Base-by-base conservation (phyloP, 2,888 invertebrate species). In the Tachystola acroxantha region DNA sequence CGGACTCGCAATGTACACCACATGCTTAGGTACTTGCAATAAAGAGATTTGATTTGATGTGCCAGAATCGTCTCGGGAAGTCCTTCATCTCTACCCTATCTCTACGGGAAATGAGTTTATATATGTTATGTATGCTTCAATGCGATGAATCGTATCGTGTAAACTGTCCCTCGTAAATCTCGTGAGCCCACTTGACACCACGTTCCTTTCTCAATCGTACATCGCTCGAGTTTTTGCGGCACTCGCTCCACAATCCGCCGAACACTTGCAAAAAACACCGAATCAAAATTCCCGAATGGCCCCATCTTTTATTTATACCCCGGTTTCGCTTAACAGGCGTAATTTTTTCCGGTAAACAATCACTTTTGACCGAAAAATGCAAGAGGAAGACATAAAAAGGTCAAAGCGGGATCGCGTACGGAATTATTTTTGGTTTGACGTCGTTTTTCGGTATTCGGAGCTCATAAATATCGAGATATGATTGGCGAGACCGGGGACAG, bases 291-390 rank as follows among this genome's bases (percentile, higher is more conserved):
- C 85, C 68, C 69, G 55, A 52, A 58, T 61, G 64, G 49, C 54
- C 64, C 41, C 77, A 85, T 86, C 80, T 85, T 84, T 86, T 85
- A 86, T 86, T 84, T 82, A 86, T 85, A 53, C 62, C 61, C 53
- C 64, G 72, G 72, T 68, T 76, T 71, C 77, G 73, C 65, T 79
- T 84, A 84, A 85, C 85, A 82, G 84, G 67, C 79, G 82, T 84
- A 80, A 85, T 86, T 86, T 86, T 86, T 85, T 85, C 85, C 85
- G 76, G 71, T 78, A 86, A 85, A 86, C 85, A 86, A 85, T 84
- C 84, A 82, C 74, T 85, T 86, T 85, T 85, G 80, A 61, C 77
- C 74, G 81, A 85, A 86, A 86, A 86, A 82, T 85, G 78, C 80
- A 70, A 73, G 76, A 79, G 70, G 75, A 75, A 75, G 72, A 67